phyloP scores from a whole-genome alignment of 2,888 invertebrate genomes.

The Empis stercorea region DNA sequence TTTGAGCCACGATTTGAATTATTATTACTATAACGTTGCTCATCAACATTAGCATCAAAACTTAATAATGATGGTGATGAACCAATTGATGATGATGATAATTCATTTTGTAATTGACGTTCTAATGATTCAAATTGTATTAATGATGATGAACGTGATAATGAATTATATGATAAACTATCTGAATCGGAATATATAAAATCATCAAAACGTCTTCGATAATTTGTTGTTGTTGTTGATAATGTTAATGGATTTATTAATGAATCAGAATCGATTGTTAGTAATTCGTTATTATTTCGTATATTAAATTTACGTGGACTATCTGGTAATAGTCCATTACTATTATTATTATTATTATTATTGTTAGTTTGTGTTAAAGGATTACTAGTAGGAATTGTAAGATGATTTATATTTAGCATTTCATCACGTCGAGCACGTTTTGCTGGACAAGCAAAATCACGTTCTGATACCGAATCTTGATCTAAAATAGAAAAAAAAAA shows the following conservation, averaged over 20 bases:
- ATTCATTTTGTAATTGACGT: conserved; percentile 45
- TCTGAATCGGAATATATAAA: conserved; percentile 34
- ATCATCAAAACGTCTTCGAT: conserved; percentile 30
- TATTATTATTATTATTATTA: neutral
- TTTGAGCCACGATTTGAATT: conserved; percentile 27
- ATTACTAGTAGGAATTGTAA: conserved; percentile 6
- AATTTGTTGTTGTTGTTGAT: conserved; percentile 4
- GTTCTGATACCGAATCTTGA: conserved; percentile 45
- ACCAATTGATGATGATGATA: conserved; percentile 26
- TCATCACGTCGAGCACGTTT: conserved; percentile 55
- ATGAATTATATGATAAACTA: conserved; percentile 42
- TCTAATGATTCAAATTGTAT: conserved; percentile 77
- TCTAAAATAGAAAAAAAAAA: conserved; percentile 18
- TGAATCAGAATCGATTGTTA: neutral
- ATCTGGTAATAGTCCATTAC: neutral
- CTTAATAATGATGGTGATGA: conserved; percentile 33
- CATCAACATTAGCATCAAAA: conserved; percentile 19
- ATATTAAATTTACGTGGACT: neutral
- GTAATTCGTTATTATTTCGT: neutral
- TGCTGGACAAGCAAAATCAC: conserved; percentile 62
- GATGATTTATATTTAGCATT: conserved; percentile 11
- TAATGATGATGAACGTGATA: conserved; percentile 67
- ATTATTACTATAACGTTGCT: conserved; percentile 16
- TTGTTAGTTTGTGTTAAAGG: neutral
- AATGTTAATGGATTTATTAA: neutral